A percentile compares a stretch with the other conserved stretches of the same genome.
Conservation (phyloP, 2,888 invertebrate genomes). For the Drosophila lacicola region DNA sequence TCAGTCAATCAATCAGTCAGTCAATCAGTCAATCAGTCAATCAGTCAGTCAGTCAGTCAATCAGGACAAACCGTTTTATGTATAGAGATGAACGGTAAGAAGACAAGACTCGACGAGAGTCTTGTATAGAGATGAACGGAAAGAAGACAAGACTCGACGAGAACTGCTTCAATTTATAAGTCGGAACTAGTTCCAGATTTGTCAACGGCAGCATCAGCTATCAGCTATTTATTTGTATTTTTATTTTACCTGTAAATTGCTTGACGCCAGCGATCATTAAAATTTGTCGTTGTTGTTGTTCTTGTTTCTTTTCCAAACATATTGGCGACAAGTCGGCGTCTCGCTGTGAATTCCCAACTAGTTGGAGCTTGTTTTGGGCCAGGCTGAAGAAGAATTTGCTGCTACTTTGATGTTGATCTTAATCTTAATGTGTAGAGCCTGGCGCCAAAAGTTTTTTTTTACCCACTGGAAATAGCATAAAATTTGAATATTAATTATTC, state of each 20-base stretch:
- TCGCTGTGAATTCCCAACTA: slow-evolving; percentile 32
- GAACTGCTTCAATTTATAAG: not conserved
- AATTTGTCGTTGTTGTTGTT: slow-evolving; percentile 1
- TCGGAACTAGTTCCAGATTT: slow-evolving; percentile 58
- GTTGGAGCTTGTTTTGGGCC: slow-evolving; percentile 37
- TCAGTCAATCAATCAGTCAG: too few species aligned
- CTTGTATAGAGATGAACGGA: too few species aligned
- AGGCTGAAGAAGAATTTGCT: slow-evolving; percentile 54
- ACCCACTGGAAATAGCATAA: slow-evolving; percentile 41
- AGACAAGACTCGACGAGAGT: not conserved
- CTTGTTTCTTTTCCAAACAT: slow-evolving; percentile 11
- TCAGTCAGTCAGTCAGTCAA: too few species aligned
- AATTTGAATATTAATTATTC: slow-evolving; percentile 60
- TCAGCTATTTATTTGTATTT: slow-evolving; percentile 66
- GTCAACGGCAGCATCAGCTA: slow-evolving; percentile 46
- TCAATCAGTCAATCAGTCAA: too few species aligned
- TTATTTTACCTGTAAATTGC: slow-evolving; percentile 69
- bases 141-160: not conserved
- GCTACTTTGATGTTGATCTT: slow-evolving; percentile 70
- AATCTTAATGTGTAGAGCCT: slow-evolving; percentile 72
- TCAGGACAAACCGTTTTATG: too few species aligned
- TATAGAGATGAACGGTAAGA: too few species aligned
- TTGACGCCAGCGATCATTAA: slow-evolving; percentile 74
- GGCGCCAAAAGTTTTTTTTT: slow-evolving; percentile 66
- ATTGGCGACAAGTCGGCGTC: slow-evolving; percentile 33